These are phyloP conservation scores for Athene cunicularia DNA, from an alignment of 2,113 vertebrate genomes.

Conservation along the genomic window DNA sequence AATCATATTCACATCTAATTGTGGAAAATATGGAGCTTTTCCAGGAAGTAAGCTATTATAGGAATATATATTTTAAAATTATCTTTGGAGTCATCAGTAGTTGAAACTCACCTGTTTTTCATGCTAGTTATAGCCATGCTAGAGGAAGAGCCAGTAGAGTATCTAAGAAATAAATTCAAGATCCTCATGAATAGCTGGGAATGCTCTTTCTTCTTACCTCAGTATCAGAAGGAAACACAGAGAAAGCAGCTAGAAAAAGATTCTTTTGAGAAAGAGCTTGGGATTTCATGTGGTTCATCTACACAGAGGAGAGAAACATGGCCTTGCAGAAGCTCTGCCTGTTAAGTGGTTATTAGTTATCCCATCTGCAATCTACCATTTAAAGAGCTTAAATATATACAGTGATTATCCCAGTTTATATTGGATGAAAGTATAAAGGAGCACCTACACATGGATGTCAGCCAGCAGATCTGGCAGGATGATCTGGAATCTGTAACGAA, in stretches of 20 bases:
- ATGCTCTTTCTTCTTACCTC: background rate
- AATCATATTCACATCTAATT: background rate
- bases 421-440: fast-evolving
- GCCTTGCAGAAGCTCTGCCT: background rate
- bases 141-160: background rate
- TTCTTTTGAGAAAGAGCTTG: background rate
- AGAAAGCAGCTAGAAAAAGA: background rate
- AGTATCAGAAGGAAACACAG: background rate
- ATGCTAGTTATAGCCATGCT: background rate
- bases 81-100: background rate
- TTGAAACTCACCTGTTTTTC: background rate
- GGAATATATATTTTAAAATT: background rate
- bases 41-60: background rate
- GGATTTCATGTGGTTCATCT: background rate
- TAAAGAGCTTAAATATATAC: background rate
- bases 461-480: background rate
- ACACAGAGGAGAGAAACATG: background rate
- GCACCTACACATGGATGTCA: fast-evolving
- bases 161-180: background rate
- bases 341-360: background rate
- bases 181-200: background rate
- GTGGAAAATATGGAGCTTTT: background rate
- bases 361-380: background rate
- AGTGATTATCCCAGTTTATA: background rate
- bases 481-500: background rate